A percentile compares a stretch with the other conserved stretches of the same genome.
These are phyloP conservation scores for human (Homo sapiens) DNA, from an alignment of 2,113 vertebrate species.

Conservation along the genomic window GRCh38 chr12:106632501-106633000, in stretches of 20 bases:
- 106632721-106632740: not conserved
- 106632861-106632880: not conserved
- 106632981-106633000: not conserved
- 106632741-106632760: not conserved
- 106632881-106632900: not conserved
- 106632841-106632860: not conserved
- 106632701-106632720: not conserved
- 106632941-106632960: not conserved
- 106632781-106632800: not conserved
- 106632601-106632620: not conserved
- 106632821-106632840: not conserved
- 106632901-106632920: not conserved
- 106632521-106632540: too few relatives aligned
- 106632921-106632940: not conserved
- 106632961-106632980: not conserved
- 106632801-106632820: too few relatives aligned
- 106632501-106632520: not conserved
- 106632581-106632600: accelerated
- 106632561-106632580: not conserved
- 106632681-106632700: not conserved
- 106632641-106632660: not conserved
- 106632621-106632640: not conserved
- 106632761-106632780: not conserved
- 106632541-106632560: not conserved
- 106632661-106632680: too few relatives aligned